Base-by-base conservation (phyloP, 2,113 vertebrate species). In the Zapornia atra region DNA sequence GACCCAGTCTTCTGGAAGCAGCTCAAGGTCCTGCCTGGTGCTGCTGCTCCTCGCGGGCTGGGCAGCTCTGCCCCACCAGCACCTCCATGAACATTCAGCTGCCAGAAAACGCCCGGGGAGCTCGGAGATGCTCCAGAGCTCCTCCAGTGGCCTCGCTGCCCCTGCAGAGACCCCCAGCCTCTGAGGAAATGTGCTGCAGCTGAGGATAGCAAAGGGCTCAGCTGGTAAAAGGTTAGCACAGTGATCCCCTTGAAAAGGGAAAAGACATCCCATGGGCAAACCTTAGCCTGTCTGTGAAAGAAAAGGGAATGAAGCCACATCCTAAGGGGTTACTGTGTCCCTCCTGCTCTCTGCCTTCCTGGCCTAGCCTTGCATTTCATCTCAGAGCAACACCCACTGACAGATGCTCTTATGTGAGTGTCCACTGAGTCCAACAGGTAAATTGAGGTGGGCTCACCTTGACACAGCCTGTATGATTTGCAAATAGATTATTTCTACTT, bases 151-250 rank as follows among this genome's bases (percentile, higher is more conserved):
- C 60, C 51, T 59, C 59, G 2, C 9, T 8, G 15, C 44, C 38
- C 0, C 1, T 1, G 10, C 6, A 0, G 31, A 21, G 21, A 60
- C 25, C 2, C 1, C 7, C 44, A 51, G 34, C 34, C 63, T 10
- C 56, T 3, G 1, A 61, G 31, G 42, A 42, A 33, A 21, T 3
- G 20, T 44, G 48, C 34, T 42, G 15, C 6, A 15, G 21, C 25
- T 36, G 10, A 33, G 4, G 20, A 79, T 3, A 36, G 75, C 44
- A 21, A 48, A 34, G 25, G 28, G 51, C 38, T 42, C 38, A 54
- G 82, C 42, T 77, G 5, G 48, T 60, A 53, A 24, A 42, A 54
- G 38, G 29, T 57, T 29, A 80, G 50, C 42, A 20, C 36, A 29
- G 31, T 3, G 1, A 65, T 53, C 10, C 15, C 42, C 57, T 75